phyloP scores from a whole-genome alignment of 2,888 invertebrate species.

The Heliconius aoede region DNA sequence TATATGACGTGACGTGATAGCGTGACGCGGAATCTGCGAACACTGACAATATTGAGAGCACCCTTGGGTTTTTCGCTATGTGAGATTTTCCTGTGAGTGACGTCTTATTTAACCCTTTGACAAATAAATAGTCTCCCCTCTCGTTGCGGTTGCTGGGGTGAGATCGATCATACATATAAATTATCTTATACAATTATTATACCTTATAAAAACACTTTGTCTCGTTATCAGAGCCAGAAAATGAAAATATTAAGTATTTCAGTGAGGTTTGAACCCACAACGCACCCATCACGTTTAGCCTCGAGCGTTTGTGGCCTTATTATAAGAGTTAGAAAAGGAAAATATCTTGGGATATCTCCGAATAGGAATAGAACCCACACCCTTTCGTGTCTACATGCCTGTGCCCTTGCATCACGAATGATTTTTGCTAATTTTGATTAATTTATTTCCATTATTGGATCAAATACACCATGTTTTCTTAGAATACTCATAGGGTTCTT shows the following conservation, averaged over 20 bases:
- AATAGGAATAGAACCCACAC: no score
- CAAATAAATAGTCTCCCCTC: slow-evolving; percentile 11
- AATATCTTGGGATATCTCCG: no score
- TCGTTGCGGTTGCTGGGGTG: slow-evolving; percentile 2
- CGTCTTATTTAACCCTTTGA: slow-evolving; percentile 42
- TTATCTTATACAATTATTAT: background rate
- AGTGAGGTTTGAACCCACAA: no score
- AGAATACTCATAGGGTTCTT: slow-evolving; percentile 42
- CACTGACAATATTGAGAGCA: slow-evolving; percentile 60
- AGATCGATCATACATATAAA: background rate
- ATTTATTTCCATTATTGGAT: background rate
- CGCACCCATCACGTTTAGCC: no score
- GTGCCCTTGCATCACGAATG: no score
- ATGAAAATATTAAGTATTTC: no score
- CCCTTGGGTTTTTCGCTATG: slow-evolving; percentile 52
- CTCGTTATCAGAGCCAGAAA: no score
- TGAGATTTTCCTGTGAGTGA: slow-evolving; percentile 45
- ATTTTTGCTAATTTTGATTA: no score
- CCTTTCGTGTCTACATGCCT: no score
- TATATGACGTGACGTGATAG: slow-evolving; percentile 44
- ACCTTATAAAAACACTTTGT: no score
- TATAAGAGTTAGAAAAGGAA: no score
- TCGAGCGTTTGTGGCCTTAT: no score
- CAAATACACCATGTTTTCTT: slow-evolving; percentile 35
- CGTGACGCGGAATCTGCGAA: slow-evolving; percentile 48